Conservation (phyloP, 2,797 vertebrate species). For the Falco concolor region DNA sequence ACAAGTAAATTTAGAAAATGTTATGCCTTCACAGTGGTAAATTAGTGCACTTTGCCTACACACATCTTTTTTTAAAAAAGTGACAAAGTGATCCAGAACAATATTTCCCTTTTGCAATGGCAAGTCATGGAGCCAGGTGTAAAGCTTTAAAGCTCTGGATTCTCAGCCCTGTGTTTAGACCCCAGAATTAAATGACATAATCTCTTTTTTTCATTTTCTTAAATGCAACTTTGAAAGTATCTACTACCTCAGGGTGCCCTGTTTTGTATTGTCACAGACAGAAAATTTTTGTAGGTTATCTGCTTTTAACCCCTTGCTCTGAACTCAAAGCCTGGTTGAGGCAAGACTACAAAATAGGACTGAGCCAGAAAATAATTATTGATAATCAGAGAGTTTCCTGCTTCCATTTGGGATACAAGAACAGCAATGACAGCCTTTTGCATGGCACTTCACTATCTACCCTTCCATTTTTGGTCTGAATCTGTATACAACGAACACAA, state of each 20-base stretch:
- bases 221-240: background rate
- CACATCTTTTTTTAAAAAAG: background rate
- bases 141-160: background rate
- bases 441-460: background rate
- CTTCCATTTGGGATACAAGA: background rate
- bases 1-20: background rate
- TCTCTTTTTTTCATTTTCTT: background rate
- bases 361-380: background rate
- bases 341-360: background rate
- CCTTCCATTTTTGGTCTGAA: background rate
- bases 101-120: background rate
- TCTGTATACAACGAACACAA: background rate
- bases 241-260: background rate
- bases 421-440: background rate
- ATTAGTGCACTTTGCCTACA: conserved; percentile 15
- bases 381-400: background rate
- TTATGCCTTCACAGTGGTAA: background rate
- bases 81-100: background rate
- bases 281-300: background rate
- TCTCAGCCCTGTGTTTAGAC: background rate
- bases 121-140: background rate
- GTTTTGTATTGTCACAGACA: background rate
- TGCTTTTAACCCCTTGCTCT: background rate
- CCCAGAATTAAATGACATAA: background rate
- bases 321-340: background rate